These are phyloP conservation scores for Chironomus striatipennis DNA, from an alignment of 1,140 invertebrate species.

Conservation along the genomic window DNA sequence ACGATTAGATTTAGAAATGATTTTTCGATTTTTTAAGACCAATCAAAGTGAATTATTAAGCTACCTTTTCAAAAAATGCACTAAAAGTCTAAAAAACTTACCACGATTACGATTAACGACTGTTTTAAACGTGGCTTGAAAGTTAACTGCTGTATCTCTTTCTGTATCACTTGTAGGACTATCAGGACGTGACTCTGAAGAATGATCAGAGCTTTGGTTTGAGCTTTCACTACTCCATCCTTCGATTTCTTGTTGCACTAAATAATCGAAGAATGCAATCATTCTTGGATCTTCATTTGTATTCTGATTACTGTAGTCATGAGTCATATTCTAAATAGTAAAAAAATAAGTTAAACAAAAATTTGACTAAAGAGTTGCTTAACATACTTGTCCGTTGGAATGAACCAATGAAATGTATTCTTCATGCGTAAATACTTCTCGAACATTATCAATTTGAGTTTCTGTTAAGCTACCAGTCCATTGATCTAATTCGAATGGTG, in stretches of 20 bases:
- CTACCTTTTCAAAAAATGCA: no score
- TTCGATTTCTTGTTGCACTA: constrained; percentile 84
- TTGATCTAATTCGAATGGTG: constrained; percentile 55
- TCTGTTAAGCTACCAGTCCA: constrained; percentile 48
- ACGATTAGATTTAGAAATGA: no score
- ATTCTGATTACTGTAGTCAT: constrained; percentile 74
- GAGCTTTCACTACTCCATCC: constrained; percentile 51
- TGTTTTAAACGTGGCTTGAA: constrained; percentile 16
- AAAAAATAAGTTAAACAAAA: constrained; percentile 24
- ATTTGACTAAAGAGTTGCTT: neutral
- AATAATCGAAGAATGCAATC: constrained; percentile 94
- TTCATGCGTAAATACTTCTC: constrained; percentile 75
- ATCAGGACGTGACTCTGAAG: constrained; percentile 27
- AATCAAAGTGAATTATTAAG: no score
- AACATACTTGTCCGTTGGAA: constrained; percentile 55
- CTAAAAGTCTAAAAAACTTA: no score
- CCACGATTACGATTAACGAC: neutral
- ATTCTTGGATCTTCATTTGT: constrained; percentile 85
- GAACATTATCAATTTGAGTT: constrained; percentile 53
- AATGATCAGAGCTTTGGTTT: constrained; percentile 32
- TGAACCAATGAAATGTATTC: constrained; percentile 78
- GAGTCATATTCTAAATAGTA: constrained; percentile 54
- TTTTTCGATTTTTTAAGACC: no score
- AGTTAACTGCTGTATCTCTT: constrained; percentile 1
- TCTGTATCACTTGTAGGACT: constrained; percentile 27